These are phyloP conservation scores for Trypoxylon attenuatum DNA, from an alignment of 2,888 invertebrate genomes.

Conservation along the genomic window DNA sequence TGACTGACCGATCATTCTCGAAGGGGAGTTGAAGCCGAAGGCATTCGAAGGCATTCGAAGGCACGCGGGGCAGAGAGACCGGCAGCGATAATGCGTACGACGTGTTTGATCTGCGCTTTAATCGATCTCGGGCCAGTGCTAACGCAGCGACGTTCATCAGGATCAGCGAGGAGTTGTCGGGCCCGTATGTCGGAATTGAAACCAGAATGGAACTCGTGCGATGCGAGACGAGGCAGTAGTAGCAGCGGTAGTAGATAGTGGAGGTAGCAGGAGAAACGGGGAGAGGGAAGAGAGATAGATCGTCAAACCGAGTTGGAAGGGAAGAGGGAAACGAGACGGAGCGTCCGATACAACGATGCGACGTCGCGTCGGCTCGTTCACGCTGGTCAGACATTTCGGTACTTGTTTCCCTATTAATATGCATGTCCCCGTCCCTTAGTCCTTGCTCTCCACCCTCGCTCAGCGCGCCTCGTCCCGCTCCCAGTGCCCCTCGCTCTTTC, in stretches of 20 bases:
- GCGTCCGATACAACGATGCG: constrained; percentile 61
- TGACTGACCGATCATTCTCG: constrained; percentile 33
- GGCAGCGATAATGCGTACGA: constrained; percentile 4
- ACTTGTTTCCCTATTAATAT: constrained; percentile 68
- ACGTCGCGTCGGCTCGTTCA: constrained; percentile 60
- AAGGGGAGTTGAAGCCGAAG: too few relatives aligned
- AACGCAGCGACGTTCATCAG: constrained; percentile 42
- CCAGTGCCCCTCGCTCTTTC: background rate
- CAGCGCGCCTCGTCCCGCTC: background rate
- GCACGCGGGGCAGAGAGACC: constrained; percentile 3
- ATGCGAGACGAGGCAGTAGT: background rate
- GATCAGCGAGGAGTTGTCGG: constrained; percentile 35
- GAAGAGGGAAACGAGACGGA: constrained; percentile 1
- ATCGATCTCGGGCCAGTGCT: constrained; percentile 40
- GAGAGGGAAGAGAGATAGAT: background rate
- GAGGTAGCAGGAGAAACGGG: background rate
- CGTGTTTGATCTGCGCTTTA: constrained; percentile 32
- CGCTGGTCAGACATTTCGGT: constrained; percentile 63
- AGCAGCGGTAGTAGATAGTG: constrained; percentile 2
- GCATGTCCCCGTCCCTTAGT: constrained; percentile 62
- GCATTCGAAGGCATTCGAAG: too few relatives aligned
- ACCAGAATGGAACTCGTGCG: constrained; percentile 30
- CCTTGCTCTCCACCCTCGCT: constrained; percentile 31
- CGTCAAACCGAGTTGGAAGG: too few relatives aligned
- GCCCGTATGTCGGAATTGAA: constrained; percentile 46